A percentile compares a stretch with the other conserved stretches of the same genome.
Evolutionary conservation across 2,888 invertebrate genomes (phyloP).

Genomic region (Nemoura dubitans): DNA sequence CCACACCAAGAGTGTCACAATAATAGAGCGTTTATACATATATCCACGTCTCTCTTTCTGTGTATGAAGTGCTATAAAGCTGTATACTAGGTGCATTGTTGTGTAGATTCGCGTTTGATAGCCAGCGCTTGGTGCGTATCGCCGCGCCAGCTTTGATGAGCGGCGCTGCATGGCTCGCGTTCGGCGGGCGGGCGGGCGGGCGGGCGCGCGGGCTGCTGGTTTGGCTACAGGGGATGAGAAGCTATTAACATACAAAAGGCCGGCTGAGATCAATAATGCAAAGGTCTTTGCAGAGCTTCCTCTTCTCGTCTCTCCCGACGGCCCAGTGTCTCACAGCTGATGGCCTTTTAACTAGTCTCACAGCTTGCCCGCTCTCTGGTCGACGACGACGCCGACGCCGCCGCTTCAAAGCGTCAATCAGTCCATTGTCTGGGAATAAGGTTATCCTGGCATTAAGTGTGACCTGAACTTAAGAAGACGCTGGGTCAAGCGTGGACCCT

Average conservation of each 20-base stretch:
- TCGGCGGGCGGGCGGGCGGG: neutral
- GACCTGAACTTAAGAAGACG: neutral
- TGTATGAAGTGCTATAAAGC: slow-evolving; percentile 19
- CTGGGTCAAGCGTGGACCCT: neutral
- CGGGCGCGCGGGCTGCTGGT: neutral
- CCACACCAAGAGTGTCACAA: slow-evolving; percentile 8
- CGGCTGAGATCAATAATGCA: slow-evolving; percentile 46
- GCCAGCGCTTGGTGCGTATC: slow-evolving; percentile 16
- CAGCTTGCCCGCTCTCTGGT: neutral
- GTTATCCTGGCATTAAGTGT: slow-evolving; percentile 5
- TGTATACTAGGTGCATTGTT: neutral
- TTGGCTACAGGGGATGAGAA: slow-evolving; percentile 21
- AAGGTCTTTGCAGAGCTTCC: slow-evolving; percentile 44
- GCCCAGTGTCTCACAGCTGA: slow-evolving; percentile 18
- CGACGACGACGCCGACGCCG: neutral
- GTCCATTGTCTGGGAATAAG: neutral
- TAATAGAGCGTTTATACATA: slow-evolving; percentile 18
- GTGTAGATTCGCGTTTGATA: slow-evolving; percentile 29
- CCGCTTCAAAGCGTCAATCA: slow-evolving; percentile 19
- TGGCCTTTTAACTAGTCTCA: slow-evolving; percentile 37
- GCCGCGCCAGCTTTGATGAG: slow-evolving; percentile 22
- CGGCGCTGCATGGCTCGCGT: neutral
- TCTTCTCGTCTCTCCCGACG: slow-evolving; percentile 19
- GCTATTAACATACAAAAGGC: slow-evolving; percentile 47
- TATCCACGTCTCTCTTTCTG: neutral